phyloP scores from a whole-genome alignment of 1,140 invertebrate genomes.

The Orius insidiosus region DNA sequence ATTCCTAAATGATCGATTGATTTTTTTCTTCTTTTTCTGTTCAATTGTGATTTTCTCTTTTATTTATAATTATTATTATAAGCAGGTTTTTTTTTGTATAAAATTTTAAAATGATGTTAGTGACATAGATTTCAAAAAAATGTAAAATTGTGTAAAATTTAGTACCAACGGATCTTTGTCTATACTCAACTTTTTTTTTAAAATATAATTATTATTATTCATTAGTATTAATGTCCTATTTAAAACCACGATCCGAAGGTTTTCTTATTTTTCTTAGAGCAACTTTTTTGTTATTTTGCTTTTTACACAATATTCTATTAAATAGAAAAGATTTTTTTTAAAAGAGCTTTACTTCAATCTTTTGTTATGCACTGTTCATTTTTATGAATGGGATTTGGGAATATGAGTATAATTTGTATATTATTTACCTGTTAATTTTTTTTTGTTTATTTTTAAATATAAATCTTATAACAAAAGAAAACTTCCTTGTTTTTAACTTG shows the following conservation, averaged over 20 bases:
- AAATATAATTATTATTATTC: conserved; percentile 3
- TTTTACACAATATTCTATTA: not conserved
- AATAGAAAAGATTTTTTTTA: conserved; percentile 5
- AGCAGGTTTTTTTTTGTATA: no score
- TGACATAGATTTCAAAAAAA: not conserved
- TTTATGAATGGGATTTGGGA: conserved; percentile 13
- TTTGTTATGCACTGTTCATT: conserved; percentile 14
- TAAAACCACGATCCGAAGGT: not conserved
- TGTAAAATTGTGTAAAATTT: no score
- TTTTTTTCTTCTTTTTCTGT: no score
- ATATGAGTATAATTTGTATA: conserved; percentile 10
- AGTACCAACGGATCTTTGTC: not conserved
- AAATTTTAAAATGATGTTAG: no score
- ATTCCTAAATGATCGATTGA: no score
- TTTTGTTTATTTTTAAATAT: conserved; percentile 14
- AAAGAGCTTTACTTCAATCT: conserved; percentile 1
- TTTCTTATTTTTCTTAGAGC: no score
- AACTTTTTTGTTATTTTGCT: conserved; percentile 2
- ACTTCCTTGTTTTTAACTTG: no score
- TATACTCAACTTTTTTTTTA: conserved; percentile 6
- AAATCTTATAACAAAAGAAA: conserved; percentile 9
- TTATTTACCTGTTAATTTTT: conserved; percentile 13
- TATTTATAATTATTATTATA: no score
- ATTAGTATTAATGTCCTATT: not conserved
- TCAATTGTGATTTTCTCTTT: no score